Conservation (phyloP, 2,888 invertebrate genomes). For the Aquatica leii region DNA sequence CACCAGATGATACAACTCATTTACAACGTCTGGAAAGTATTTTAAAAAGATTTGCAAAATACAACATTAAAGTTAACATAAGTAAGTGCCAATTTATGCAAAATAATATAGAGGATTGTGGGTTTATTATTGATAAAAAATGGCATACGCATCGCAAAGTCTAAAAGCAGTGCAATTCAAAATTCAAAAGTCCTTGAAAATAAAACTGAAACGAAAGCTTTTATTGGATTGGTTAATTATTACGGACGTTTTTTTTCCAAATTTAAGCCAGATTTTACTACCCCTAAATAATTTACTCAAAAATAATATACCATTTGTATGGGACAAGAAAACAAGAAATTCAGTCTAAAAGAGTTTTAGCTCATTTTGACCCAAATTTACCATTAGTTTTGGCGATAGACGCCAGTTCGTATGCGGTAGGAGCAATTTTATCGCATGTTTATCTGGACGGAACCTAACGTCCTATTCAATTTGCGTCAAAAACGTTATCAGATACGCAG, state of each 20-base stretch:
- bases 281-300: slow-evolving; percentile 13
- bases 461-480: too few relatives aligned
- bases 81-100: background rate
- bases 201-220: background rate
- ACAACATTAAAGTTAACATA: slow-evolving; percentile 1
- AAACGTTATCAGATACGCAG: background rate
- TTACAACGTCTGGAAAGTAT: background rate
- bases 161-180: slow-evolving; percentile 5
- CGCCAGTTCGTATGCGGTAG: too few relatives aligned
- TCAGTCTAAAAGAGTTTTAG: background rate
- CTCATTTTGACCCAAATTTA: too few relatives aligned
- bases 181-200: slow-evolving; percentile 1
- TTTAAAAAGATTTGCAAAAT: background rate
- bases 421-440: too few relatives aligned
- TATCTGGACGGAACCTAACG: too few relatives aligned
- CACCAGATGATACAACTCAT: background rate
- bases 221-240: slow-evolving; percentile 10
- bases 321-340: background rate
- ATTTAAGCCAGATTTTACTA: slow-evolving; percentile 2
- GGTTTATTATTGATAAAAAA: background rate
- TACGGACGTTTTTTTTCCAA: slow-evolving; percentile 6
- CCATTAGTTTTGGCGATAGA: too few relatives aligned
- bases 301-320: background rate
- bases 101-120: slow-evolving; percentile 10
- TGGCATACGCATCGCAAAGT: background rate